These are phyloP conservation scores for Aphelinus certus DNA, from an alignment of 1,140 invertebrate genomes.

Conservation along the genomic window DNA sequence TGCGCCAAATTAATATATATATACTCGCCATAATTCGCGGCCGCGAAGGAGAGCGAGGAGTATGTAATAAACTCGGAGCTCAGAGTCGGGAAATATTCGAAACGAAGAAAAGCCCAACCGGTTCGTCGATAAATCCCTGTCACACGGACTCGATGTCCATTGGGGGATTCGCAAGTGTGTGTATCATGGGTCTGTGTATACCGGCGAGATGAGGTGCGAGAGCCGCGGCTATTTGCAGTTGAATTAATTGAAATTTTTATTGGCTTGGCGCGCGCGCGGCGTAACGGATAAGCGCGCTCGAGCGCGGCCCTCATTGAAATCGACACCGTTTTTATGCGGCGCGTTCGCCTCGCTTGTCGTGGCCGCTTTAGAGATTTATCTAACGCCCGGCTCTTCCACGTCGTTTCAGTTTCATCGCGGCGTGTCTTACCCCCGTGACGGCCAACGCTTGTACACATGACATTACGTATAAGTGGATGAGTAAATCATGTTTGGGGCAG, in stretches of 20 bases:
- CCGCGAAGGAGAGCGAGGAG: background rate
- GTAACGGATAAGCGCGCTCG: conserved; percentile 9
- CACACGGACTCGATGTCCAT: conserved; percentile 41
- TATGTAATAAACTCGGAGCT: background rate
- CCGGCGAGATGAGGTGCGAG: conserved; percentile 3
- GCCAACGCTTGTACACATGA: too few species aligned
- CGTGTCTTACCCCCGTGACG: too few species aligned
- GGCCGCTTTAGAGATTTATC: too few species aligned
- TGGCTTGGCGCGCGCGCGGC: conserved; percentile 16
- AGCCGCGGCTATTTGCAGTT: conserved; percentile 50
- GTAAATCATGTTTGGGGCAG: too few species aligned
- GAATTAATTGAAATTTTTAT: conserved; percentile 56
- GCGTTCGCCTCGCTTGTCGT: too few species aligned
- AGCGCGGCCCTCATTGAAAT: conserved; percentile 25
- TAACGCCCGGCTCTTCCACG: too few species aligned
- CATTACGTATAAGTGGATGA: too few species aligned
- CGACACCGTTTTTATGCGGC: background rate
- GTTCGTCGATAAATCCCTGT: conserved; percentile 50
- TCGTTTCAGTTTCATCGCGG: too few species aligned
- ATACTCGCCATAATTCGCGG: background rate
- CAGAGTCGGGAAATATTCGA: too few species aligned
- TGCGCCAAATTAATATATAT: background rate
- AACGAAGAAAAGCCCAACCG: conserved; percentile 30
- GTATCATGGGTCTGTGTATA: conserved; percentile 10
- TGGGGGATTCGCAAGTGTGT: conserved; percentile 31